phyloP scores from a whole-genome alignment of 2,888 invertebrate genomes.

The Megastigmus dorsalis region DNA sequence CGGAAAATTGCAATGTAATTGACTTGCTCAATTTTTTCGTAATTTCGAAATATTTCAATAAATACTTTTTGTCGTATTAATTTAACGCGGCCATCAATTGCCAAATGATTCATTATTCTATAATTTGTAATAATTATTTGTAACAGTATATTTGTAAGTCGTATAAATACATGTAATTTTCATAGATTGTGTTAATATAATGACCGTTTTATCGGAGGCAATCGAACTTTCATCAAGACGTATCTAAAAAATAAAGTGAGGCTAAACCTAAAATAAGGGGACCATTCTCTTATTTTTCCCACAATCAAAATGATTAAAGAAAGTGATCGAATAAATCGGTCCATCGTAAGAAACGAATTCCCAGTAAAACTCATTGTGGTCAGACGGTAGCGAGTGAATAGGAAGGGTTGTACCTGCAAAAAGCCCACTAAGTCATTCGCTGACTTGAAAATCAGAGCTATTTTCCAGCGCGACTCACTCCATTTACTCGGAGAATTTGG shows the following conservation, averaged over 20 bases:
- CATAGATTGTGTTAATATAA: too few relatives aligned
- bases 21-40: slow-evolving; percentile 7
- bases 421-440: slow-evolving; percentile 43
- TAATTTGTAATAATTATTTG: too few relatives aligned
- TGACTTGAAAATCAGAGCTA: slow-evolving; percentile 44
- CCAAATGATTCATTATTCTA: too few relatives aligned
- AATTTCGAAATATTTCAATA: slow-evolving; percentile 1
- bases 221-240: too few relatives aligned
- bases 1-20: slow-evolving; percentile 25
- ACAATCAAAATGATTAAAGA: slow-evolving; percentile 40
- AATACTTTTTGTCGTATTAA: not conserved
- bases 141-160: too few relatives aligned
- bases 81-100: not conserved
- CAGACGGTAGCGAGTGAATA: not conserved
- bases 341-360: not conserved
- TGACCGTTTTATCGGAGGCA: too few relatives aligned
- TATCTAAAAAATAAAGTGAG: too few relatives aligned
- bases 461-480: slow-evolving; percentile 44
- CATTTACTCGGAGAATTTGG: slow-evolving; percentile 50
- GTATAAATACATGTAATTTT: too few relatives aligned
- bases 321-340: slow-evolving; percentile 36
- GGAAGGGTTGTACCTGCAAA: slow-evolving; percentile 18
- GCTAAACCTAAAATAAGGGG: too few relatives aligned
- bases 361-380: slow-evolving; percentile 10
- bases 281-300: too few relatives aligned